phyloP scores from a whole-genome alignment of 2,797 vertebrate species.

The Graptemys geographica region DNA sequence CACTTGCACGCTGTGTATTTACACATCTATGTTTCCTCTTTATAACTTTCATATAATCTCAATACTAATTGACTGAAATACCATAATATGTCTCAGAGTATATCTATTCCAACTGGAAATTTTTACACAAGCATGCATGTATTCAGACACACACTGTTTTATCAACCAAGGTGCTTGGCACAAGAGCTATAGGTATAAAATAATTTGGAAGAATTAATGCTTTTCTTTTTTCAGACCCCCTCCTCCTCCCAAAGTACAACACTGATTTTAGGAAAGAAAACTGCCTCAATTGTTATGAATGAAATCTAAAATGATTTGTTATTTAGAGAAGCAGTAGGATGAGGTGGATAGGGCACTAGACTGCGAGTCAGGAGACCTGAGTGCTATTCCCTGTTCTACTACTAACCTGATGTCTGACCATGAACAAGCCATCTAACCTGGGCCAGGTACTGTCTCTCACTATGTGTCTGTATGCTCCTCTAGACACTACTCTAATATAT shows the following conservation, averaged over 20 bases:
- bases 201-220: constrained; percentile 31
- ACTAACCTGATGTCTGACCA: background rate
- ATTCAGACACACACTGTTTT: background rate
- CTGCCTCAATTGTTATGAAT: background rate
- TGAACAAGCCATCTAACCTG: background rate
- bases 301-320: background rate
- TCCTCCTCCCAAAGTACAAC: background rate
- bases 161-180: constrained; percentile 22
- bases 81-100: background rate
- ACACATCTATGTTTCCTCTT: background rate
- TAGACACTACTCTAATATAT: rapidly evolving
- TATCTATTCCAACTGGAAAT: constrained; percentile 18
- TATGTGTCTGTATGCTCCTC: background rate
- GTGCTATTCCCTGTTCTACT: background rate
- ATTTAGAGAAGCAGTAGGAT: background rate
- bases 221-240: background rate
- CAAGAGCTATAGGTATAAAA: background rate
- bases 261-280: background rate
- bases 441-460: background rate
- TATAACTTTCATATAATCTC: background rate
- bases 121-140: constrained; percentile 50
- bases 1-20: background rate
- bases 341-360: background rate
- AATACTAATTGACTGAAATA: constrained; percentile 5
- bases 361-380: background rate